Evolutionary conservation across 2,888 invertebrate genomes (phyloP).

Genomic region (Leptura quadrifasciata): DNA sequence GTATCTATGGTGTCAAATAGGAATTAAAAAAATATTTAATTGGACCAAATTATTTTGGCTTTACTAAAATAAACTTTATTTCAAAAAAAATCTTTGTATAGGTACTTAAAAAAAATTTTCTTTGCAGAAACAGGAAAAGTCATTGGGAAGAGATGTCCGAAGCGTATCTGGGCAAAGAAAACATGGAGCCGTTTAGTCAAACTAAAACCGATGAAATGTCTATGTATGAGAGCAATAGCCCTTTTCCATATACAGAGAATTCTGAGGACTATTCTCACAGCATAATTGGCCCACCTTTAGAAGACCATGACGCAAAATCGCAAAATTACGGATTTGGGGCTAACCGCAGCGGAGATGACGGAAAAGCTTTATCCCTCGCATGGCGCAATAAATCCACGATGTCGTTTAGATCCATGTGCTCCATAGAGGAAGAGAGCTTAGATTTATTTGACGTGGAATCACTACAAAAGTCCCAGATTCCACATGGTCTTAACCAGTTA

Average conservation of each 20-base stretch:
- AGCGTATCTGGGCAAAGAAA: slow-evolving; percentile 67
- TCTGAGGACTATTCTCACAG: slow-evolving; percentile 64
- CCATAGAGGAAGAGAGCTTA: slow-evolving; percentile 80
- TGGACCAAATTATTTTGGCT: too few species aligned
- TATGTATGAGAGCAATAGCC: slow-evolving; percentile 66
- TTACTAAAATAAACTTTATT: too few species aligned
- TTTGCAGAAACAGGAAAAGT: slow-evolving; percentile 44
- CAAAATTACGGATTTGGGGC: slow-evolving; percentile 78
- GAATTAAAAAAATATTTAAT: too few species aligned
- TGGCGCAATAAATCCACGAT: slow-evolving; percentile 65
- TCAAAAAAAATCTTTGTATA: too few species aligned
- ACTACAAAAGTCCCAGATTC: slow-evolving; percentile 73
- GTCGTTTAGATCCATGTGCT: slow-evolving; percentile 76
- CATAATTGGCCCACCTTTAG: slow-evolving; percentile 71
- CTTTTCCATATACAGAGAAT: slow-evolving; percentile 60
- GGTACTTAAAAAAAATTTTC: too few species aligned
- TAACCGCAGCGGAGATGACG: slow-evolving; percentile 67
- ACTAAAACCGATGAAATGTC: slow-evolving; percentile 69
- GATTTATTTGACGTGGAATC: slow-evolving; percentile 79
- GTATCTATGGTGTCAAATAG: too few species aligned
- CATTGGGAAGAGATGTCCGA: slow-evolving; percentile 43
- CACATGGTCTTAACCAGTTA: slow-evolving; percentile 77
- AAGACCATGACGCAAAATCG: slow-evolving; percentile 77
- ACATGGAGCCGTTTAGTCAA: slow-evolving; percentile 64
- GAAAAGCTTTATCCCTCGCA: slow-evolving; percentile 63